Conservation (phyloP, 2,113 vertebrate species). For the Rhizomys pruinosus region DNA sequence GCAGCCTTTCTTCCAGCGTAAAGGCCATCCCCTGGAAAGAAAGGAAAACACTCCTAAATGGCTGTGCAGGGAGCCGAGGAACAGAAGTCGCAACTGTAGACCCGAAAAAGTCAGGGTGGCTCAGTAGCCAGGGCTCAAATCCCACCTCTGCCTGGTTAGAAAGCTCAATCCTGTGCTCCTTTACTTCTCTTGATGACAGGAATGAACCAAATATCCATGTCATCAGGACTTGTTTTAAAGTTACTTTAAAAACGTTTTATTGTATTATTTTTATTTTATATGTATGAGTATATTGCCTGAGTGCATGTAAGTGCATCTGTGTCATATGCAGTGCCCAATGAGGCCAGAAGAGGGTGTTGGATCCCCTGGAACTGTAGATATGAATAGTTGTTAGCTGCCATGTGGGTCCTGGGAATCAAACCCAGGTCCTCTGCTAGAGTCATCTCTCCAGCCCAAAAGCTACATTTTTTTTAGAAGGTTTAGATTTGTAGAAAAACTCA, state of each 20-base stretch:
- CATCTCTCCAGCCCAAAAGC: neutral
- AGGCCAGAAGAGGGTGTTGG: neutral
- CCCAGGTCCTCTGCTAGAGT: neutral
- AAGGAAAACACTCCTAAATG: constrained; percentile 1
- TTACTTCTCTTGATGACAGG: neutral
- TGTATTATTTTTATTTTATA: neutral
- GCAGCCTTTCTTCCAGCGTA: constrained; percentile 94
- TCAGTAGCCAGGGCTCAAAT: neutral
- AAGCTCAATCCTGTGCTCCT: neutral
- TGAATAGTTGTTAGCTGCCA: too few species aligned
- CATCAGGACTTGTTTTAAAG: neutral
- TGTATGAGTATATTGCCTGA: neutral
- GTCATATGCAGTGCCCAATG: neutral
- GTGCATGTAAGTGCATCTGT: neutral
- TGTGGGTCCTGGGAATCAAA: neutral
- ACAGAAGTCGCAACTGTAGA: neutral
- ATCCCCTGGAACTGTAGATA: neutral
- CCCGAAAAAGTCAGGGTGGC: neutral
- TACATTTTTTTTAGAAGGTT: neutral
- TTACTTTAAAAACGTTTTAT: neutral
- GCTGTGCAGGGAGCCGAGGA: neutral
- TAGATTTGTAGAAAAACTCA: constrained; percentile 1
- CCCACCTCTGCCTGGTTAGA: neutral
- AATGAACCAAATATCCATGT: neutral
- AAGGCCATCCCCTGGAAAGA: constrained; percentile 96